Percentiles rank a stretch among this genome's conserved stretches.
Evolutionary conservation across 1,140 invertebrate genomes (phyloP).

Genomic region (Nasonia giraulti): DNA sequence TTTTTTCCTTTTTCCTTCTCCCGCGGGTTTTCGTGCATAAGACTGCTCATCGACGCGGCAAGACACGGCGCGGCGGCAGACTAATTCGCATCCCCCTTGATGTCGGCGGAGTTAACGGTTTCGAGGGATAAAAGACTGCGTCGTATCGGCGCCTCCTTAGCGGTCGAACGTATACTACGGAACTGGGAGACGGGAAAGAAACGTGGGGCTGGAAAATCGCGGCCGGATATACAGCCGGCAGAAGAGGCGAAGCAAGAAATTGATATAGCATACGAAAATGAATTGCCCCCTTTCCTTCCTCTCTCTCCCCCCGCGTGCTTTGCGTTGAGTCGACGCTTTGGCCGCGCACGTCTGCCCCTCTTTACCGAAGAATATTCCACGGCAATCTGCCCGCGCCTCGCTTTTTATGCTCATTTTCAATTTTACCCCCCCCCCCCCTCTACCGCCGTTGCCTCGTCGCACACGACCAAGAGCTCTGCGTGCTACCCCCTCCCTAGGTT

Average conservation of each 20-base stretch:
- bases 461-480: conserved; percentile 24
- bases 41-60: conserved; percentile 60
- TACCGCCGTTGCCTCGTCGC: conserved; percentile 40
- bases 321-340: conserved; percentile 7
- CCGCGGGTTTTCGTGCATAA: neutral
- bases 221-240: conserved; percentile 54
- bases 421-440: conserved; percentile 68
- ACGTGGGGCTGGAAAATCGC: conserved; percentile 32
- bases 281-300: conserved; percentile 68
- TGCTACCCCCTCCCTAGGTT: conserved; percentile 59
- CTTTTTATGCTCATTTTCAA: conserved; percentile 75
- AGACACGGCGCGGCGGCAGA: conserved; percentile 58
- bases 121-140: conserved; percentile 71
- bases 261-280: conserved; percentile 76
- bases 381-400: conserved; percentile 72
- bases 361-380: conserved; percentile 73
- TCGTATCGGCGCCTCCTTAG: conserved; percentile 45
- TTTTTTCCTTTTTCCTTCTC: conserved; percentile 15
- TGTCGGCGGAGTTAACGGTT: conserved; percentile 73
- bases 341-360: conserved; percentile 46
- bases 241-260: conserved; percentile 75
- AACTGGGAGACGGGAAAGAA: conserved; percentile 10
- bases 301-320: neutral
- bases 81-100: conserved; percentile 73
- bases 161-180: conserved; percentile 54